Conservation (phyloP, 1,140 invertebrate species). For the Sycobia sp. region DNA sequence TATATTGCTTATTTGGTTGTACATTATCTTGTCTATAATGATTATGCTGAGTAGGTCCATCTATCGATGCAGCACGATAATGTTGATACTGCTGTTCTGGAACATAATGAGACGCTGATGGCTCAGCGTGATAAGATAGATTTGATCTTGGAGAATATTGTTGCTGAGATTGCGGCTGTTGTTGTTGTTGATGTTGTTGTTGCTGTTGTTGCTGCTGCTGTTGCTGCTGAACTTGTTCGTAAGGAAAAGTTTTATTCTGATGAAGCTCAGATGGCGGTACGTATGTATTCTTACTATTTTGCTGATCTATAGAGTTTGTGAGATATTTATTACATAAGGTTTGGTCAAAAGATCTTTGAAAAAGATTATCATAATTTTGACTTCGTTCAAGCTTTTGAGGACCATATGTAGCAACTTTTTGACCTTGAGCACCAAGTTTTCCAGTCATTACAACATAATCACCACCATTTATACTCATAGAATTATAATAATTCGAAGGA, state of each 20-base stretch:
- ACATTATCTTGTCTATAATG: conserved; percentile 54
- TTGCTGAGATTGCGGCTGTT: conserved; percentile 23
- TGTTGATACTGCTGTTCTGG: conserved; percentile 46
- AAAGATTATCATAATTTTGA: conserved; percentile 50
- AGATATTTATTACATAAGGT: conserved; percentile 45
- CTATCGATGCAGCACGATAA: conserved; percentile 46
- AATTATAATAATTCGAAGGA: conserved; percentile 55
- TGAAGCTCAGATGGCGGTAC: conserved; percentile 59
- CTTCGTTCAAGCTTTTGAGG: conserved; percentile 45
- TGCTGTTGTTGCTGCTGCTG: conserved; percentile 34
- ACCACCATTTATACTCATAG: conserved; percentile 55
- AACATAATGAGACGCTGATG: conserved; percentile 41
- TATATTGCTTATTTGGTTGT: conserved; percentile 49
- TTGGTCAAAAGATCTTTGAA: conserved; percentile 31
- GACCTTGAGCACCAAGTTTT: conserved; percentile 46
- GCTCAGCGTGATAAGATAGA: conserved; percentile 49
- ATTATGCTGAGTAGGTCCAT: conserved; percentile 49
- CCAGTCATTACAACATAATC: conserved; percentile 61
- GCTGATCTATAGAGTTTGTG: conserved; percentile 48
- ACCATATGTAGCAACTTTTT: conserved; percentile 39
- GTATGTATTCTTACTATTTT: conserved; percentile 52
- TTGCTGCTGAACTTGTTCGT: conserved; percentile 43
- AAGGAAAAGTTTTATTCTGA: conserved; percentile 44
- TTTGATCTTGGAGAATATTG: conserved; percentile 47
- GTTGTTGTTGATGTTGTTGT: conserved; percentile 35